Conservation (phyloP, 2,797 vertebrate genomes). For the Gadopsis marmoratus region DNA sequence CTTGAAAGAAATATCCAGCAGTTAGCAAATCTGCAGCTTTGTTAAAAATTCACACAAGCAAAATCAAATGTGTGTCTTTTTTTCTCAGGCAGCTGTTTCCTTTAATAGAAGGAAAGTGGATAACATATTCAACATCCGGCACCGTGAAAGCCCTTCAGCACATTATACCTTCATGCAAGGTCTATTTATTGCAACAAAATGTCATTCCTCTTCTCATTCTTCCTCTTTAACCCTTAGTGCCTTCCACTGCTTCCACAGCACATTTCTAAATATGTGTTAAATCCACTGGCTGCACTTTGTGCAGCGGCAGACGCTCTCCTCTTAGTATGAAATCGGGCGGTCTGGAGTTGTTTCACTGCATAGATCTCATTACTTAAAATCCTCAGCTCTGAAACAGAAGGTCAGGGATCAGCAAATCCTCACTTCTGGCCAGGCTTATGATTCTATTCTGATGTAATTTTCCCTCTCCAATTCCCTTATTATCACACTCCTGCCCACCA, state of each 20-base stretch:
- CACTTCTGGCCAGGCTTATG: conserved; percentile 79
- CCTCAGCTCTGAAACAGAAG: conserved; percentile 83
- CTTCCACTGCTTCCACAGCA: conserved; percentile 45
- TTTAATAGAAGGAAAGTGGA: conserved; percentile 1
- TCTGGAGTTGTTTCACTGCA: conserved; percentile 72
- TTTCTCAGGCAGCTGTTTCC: conserved; percentile 7
- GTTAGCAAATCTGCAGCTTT: conserved; percentile 3
- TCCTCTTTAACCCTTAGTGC: conserved; percentile 44
- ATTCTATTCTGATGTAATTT: conserved; percentile 85
- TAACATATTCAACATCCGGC: conserved; percentile 29
- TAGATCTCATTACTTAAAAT: conserved; percentile 86
- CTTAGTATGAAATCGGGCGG: conserved; percentile 39
- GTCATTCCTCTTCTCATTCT: conserved; percentile 35
- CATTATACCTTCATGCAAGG: conserved; percentile 28
- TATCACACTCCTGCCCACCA: conserved; percentile 72
- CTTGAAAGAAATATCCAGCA: background rate
- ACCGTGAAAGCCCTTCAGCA: conserved; percentile 24
- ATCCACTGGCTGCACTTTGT: conserved; percentile 58
- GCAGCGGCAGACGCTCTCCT: conserved; percentile 33
- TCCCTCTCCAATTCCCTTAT: conserved; percentile 79
- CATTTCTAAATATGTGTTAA: conserved; percentile 64
- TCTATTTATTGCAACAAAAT: conserved; percentile 55
- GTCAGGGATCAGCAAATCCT: conserved; percentile 85
- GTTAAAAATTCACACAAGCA: background rate
- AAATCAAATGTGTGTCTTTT: background rate